phyloP scores from a whole-genome alignment of 2,888 invertebrate species.

The Campoplex nolae region DNA sequence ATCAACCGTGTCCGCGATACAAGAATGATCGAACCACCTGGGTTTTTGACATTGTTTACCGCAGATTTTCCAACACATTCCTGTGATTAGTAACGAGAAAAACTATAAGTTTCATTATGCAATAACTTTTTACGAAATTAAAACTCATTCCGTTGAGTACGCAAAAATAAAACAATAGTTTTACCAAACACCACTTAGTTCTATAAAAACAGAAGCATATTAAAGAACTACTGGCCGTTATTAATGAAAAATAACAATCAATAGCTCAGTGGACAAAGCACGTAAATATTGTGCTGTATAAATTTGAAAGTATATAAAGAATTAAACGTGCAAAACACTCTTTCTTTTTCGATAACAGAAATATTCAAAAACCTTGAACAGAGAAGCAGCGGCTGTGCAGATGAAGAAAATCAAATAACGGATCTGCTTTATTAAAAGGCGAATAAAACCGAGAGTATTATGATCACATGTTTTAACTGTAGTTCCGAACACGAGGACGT shows the following conservation, averaged over 20 bases:
- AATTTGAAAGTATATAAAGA: background rate
- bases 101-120: too few species aligned
- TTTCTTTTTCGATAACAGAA: background rate
- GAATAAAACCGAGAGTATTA: conserved; percentile 75
- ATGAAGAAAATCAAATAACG: conserved; percentile 71
- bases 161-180: too few species aligned
- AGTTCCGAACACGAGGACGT: conserved; percentile 16
- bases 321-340: background rate
- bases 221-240: background rate
- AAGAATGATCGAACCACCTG: too few species aligned
- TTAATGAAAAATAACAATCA: conserved; percentile 64
- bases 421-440: conserved; percentile 76
- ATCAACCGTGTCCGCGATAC: too few species aligned
- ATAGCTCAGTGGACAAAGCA: background rate
- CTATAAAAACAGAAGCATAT: too few species aligned
- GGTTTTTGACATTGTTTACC: too few species aligned
- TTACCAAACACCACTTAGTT: too few species aligned
- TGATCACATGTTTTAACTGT: conserved; percentile 73
- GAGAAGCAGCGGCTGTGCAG: background rate
- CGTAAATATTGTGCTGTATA: background rate
- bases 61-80: too few species aligned
- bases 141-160: too few species aligned
- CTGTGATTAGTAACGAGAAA: too few species aligned
- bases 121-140: too few species aligned
- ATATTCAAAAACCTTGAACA: background rate